These are phyloP conservation scores for Drosophila jambulina DNA, from an alignment of 1,140 invertebrate species.

Conservation along the genomic window DNA sequence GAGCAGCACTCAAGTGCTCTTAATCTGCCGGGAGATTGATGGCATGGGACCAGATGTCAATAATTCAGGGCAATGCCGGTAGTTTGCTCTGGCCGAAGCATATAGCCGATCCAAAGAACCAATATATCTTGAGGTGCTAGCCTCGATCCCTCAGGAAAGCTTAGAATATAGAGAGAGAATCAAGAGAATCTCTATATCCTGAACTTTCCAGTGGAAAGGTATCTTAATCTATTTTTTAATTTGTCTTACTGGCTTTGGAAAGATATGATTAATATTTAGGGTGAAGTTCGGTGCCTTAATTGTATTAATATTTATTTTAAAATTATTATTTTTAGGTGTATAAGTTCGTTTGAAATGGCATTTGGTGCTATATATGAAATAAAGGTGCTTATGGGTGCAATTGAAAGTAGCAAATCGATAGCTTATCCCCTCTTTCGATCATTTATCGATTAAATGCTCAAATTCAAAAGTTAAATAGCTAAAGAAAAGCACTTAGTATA, in stretches of 20 bases:
- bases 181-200: too few relatives aligned
- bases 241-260: not conserved
- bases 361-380: not conserved
- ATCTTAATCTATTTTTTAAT: not conserved
- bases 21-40: conserved; percentile 73
- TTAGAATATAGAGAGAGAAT: not conserved
- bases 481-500: not conserved
- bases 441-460: not conserved
- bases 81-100: conserved; percentile 14
- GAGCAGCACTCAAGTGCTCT: conserved; percentile 57
- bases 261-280: not conserved
- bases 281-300: not conserved
- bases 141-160: not conserved
- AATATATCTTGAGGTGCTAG: not conserved
- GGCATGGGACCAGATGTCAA: conserved; percentile 74
- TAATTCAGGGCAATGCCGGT: conserved; percentile 73
- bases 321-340: not conserved
- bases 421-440: not conserved
- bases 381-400: not conserved
- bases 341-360: not conserved
- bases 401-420: not conserved
- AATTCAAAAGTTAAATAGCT: not conserved
- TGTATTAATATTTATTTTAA: not conserved
- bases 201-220: too few relatives aligned
- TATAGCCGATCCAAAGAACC: not conserved